phyloP scores from a whole-genome alignment of 2,797 vertebrate species.

The Falco peregrinus region DNA sequence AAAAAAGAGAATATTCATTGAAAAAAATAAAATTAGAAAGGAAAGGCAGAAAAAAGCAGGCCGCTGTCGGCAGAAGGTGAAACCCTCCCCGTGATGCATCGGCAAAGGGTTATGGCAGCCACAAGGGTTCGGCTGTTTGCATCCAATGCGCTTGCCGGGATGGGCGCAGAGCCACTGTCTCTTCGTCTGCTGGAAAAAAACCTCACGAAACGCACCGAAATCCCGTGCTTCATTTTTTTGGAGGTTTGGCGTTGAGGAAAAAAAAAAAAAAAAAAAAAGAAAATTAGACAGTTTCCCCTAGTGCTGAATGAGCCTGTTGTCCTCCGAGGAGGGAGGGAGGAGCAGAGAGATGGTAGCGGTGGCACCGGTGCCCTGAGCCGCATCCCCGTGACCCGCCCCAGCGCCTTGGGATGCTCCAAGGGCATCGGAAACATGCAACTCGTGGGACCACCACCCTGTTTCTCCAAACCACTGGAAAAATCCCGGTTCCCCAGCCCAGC shows the following conservation, averaged over 20 bases:
- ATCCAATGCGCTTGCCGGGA: fast-evolving
- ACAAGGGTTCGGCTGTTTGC: not conserved
- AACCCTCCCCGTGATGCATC: not conserved
- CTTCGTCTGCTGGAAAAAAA: not conserved
- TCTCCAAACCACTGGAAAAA: not conserved
- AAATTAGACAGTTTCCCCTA: fast-evolving
- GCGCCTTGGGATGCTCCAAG: not conserved
- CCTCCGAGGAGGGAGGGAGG: fast-evolving
- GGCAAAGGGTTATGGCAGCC: not conserved
- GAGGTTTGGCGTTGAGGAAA: not conserved
- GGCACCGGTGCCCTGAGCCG: fast-evolving
- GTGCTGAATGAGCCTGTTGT: fast-evolving
- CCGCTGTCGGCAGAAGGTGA: not conserved
- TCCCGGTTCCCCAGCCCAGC: too few relatives aligned
- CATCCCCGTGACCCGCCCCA: not conserved
- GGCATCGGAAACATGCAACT: fast-evolving
- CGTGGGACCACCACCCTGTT: fast-evolving
- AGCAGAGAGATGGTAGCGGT: not conserved
- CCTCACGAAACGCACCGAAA: fast-evolving
- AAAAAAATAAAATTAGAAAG: not conserved
- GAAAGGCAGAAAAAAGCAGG: not conserved
- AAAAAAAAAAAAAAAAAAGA: too few relatives aligned
- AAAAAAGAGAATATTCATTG: fast-evolving
- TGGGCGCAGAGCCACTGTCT: not conserved
- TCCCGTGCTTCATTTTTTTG: fast-evolving